Evolutionary conservation across 2,113 vertebrate species (phyloP), one percentile per base, ranked within the genome.

Genomic region (Sprattus sprattus): DNA sequence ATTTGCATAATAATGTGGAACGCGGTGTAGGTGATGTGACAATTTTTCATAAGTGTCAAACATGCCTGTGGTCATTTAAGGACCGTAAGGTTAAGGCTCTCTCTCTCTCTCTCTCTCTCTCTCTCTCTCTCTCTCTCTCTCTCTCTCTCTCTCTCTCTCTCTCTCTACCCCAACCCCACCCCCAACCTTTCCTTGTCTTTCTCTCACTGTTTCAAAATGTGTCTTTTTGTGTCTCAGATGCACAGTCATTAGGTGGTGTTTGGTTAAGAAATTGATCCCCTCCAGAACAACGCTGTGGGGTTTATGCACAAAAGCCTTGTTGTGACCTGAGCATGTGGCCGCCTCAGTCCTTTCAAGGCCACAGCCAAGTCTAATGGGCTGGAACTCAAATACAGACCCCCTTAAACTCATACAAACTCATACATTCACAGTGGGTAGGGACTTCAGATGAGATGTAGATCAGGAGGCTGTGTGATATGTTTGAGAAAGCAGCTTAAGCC

Each of bases 301-400:
- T 78, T 78, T 32, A 78, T 78, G 71, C 25, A 78, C 71, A 78
- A 78, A 71, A 78, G 71, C 71, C 71, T 78, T 78, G 25, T 32
- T 32, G 25, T 78, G 28, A 28, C 32, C 64, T 13, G 64, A 22
- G 54, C 54, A 22, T 60, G 54, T 60, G 25, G 28, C 64, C 32
- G n/a, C 25, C n/a, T 25, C 64, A 13, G 64, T 71, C 22, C 8
- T 28, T 71, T 32, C 64, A 71, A 71, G 25, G 25, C 64, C 22
- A 32, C 64, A 71, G 64, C 54, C 20, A 4, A 60, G 54, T 60
- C 1, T 60, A 60, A 20, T n/a, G 22, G 54, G 54, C 20, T 60
- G 18, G 6, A 18, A 54, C 16, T 54, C 15, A 18, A 15, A 16
- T 54, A 4, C 16, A 20, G 54, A 60, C 20, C 54, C 22, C 20